Conservation (phyloP, 1,140 invertebrate species). For the Euwallacea similis region DNA sequence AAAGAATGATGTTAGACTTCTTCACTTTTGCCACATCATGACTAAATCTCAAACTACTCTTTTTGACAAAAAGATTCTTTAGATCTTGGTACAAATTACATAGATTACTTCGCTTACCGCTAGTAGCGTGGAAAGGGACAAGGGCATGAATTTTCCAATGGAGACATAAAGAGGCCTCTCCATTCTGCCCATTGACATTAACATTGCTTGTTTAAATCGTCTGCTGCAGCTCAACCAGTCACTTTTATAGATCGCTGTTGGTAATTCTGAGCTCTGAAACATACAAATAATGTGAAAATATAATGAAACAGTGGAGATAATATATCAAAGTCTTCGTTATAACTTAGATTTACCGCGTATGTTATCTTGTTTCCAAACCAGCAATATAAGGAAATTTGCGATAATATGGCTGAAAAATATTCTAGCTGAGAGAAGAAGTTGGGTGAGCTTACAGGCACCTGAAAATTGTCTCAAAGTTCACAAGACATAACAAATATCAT, state of each 20-base stretch:
- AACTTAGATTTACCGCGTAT: constrained; percentile 40
- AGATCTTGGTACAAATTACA: too few relatives aligned
- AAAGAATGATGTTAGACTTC: too few relatives aligned
- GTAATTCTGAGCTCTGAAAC: constrained; percentile 43
- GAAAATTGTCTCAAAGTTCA: constrained; percentile 28
- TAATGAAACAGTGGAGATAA: constrained; percentile 3
- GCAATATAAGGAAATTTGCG: constrained; percentile 46
- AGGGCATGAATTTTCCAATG: constrained; percentile 49
- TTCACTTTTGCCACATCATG: too few relatives aligned
- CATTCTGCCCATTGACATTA: constrained; percentile 46
- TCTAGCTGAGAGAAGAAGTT: constrained; percentile 40
- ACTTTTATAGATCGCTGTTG: constrained; percentile 40
- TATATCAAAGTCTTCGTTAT: constrained; percentile 13
- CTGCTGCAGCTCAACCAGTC: constrained; percentile 45
- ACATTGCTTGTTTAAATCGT: constrained; percentile 45
- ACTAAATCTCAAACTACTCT: too few relatives aligned
- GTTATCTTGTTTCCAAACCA: constrained; percentile 49
- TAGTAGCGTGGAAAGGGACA: constrained; percentile 46
- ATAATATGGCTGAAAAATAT: constrained; percentile 42
- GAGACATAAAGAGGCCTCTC: constrained; percentile 45
- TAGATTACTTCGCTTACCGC: constrained; percentile 35
- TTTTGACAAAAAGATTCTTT: too few relatives aligned
- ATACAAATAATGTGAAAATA: too few relatives aligned
- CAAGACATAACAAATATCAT: constrained; percentile 9
- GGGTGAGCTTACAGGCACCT: constrained; percentile 38